Evolutionary conservation across 2,797 vertebrate genomes (phyloP), one percentile per base, ranked within the genome.

Genomic region (Furcifer pardalis): DNA sequence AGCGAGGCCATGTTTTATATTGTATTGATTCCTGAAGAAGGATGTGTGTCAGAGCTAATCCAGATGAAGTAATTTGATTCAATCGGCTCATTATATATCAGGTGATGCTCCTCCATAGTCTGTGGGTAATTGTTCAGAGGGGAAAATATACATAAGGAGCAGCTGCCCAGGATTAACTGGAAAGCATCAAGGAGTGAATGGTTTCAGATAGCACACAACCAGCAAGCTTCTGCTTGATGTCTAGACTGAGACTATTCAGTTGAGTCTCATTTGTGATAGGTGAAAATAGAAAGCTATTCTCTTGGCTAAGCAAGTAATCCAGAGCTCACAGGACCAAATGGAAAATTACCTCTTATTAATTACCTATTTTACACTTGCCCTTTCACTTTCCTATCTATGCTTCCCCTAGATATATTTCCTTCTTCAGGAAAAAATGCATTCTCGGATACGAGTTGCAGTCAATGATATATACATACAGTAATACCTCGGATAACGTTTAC

Each of bases 21-120:
- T 81, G 71, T 71, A 86, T 86, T 86, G 73, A 86, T 86, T 77
- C 52, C 25, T 49, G 19, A 77, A 37, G 69, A 76, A 81, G 56
- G 65, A 46, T 77, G 10, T 81, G 19, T 75, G 79, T 63, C 79
- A 86, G 69, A 68, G 25, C 44, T 81, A 71, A 77, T 72, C 27
- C 32, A 71, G 52, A 69, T 77, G 56, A 77, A 84, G 40, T 69
- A 77, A 77, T 46, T 60, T 30, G 72, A 77, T 59, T 75, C 49
- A 56, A 59, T 59, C 62, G 63, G 42, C 40, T 82, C 25, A 15
- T 81, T 60, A 1, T 77, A 69, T 49, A 78, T 32, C 44, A 10
- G n/a, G 52, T 7, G 40, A 69, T 17, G 23, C 37, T 71, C 23
- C 52, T 69, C 37, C 21, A 66, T 35, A 4, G 63, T 68, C 21